Percentiles rank a stretch among this genome's conserved stretches.
Conservation (phyloP, 2,888 invertebrate species). For the Hypomecis atomaria region DNA sequence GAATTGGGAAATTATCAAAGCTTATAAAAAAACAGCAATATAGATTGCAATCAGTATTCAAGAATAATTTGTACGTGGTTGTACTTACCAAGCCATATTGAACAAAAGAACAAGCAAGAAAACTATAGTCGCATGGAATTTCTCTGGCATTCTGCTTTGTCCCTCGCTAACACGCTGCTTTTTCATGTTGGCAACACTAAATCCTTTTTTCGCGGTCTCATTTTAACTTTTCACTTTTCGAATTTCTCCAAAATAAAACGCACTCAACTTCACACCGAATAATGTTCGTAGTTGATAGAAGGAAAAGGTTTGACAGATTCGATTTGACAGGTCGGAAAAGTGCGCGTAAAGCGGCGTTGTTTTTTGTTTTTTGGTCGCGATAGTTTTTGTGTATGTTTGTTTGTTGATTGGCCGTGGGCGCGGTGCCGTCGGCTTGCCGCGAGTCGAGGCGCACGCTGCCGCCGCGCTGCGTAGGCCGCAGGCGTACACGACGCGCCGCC, state of each 20-base stretch:
- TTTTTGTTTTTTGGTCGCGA: slow-evolving; percentile 42
- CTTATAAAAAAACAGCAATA: neutral
- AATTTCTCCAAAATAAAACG: slow-evolving; percentile 48
- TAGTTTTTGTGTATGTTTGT: slow-evolving; percentile 57
- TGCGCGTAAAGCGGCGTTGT: slow-evolving; percentile 35
- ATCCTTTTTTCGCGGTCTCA: slow-evolving; percentile 71
- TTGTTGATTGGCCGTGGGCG: slow-evolving; percentile 64
- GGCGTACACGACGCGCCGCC: slow-evolving; percentile 60
- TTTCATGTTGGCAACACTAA: slow-evolving; percentile 81
- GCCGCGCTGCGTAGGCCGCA: slow-evolving; percentile 59
- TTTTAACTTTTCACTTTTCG: slow-evolving; percentile 68
- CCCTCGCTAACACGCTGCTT: slow-evolving; percentile 58
- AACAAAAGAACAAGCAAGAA: slow-evolving; percentile 71
- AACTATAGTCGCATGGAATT: slow-evolving; percentile 66
- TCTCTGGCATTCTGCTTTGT: slow-evolving; percentile 73
- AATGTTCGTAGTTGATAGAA: neutral
- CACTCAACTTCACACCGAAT: slow-evolving; percentile 40
- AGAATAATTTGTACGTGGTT: neutral
- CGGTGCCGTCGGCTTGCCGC: slow-evolving; percentile 70
- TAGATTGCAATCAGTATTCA: neutral
- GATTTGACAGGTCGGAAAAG: slow-evolving; percentile 33
- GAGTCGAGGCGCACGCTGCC: slow-evolving; percentile 58
- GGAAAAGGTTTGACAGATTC: no score
- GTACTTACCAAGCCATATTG: slow-evolving; percentile 75
- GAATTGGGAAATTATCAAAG: neutral